A percentile compares a stretch with the other conserved stretches of the same genome.
phyloP scores from a whole-genome alignment of 2,797 vertebrate genomes.

The Notamacropus eugenii region DNA sequence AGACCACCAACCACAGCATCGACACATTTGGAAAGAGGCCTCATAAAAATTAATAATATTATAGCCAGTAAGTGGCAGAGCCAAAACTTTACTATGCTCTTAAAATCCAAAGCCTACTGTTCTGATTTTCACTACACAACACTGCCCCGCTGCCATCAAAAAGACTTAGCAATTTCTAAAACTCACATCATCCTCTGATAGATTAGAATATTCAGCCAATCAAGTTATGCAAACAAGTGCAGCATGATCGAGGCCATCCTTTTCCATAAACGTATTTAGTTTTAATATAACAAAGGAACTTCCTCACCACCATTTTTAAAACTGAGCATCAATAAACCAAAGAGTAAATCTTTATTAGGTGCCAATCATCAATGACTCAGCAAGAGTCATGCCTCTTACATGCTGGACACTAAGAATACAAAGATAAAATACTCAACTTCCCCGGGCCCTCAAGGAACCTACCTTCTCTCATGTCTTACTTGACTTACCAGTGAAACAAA shows the following conservation, averaged over 20 bases:
- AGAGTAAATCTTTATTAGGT: not conserved
- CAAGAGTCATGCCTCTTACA: not conserved
- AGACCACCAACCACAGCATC: not conserved
- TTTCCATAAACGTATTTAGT: not conserved
- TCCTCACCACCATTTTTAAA: not conserved
- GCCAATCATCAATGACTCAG: not conserved
- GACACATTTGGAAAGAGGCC: not conserved
- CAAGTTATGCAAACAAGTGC: not conserved
- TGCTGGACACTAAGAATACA: not conserved
- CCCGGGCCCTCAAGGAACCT: not conserved
- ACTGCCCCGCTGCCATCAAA: not conserved
- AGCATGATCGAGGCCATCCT: not conserved
- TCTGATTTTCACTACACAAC: not conserved
- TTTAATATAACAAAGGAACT: not conserved
- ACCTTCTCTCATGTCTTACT: not conserved
- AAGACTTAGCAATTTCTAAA: not conserved
- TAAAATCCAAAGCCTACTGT: not conserved
- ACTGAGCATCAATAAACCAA: not conserved
- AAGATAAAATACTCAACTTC: not conserved
- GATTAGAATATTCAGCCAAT: not conserved
- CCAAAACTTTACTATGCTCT: not conserved
- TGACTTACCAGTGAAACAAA: not conserved
- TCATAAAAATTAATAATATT: conserved; percentile 6
- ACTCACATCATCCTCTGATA: not conserved
- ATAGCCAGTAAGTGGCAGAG: not conserved